phyloP scores from a whole-genome alignment of 2,113 vertebrate species.

The Gnathochromis pfefferi region DNA sequence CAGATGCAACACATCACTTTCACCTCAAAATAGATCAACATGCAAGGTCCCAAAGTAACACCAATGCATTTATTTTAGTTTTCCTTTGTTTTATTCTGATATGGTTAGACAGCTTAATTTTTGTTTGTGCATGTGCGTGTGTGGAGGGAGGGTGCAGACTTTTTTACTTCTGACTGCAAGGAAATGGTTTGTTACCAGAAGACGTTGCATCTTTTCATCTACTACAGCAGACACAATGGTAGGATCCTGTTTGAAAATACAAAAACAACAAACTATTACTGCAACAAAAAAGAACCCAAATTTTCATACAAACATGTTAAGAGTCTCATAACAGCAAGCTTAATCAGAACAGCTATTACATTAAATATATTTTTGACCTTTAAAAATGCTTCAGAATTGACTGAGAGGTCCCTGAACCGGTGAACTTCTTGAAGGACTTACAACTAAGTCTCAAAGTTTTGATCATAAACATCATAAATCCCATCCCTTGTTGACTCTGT shows the following conservation, averaged over 20 bases:
- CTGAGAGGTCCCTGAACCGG: not conserved
- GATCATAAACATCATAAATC: not conserved
- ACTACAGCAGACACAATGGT: slow-evolving; percentile 26
- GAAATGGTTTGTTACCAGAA: slow-evolving; percentile 26
- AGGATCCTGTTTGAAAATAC: slow-evolving; percentile 21
- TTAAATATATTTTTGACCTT: not conserved
- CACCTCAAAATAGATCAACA: not conserved
- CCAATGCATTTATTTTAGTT: not conserved
- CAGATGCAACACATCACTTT: not conserved
- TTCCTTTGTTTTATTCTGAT: not conserved
- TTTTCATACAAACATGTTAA: not conserved
- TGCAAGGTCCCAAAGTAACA: not conserved
- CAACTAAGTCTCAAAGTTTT: not conserved
- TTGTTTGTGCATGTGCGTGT: not conserved
- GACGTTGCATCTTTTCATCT: slow-evolving; percentile 19
- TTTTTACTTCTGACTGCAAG: not conserved
- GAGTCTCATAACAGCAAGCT: not conserved
- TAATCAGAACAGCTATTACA: not conserved
- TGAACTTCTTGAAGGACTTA: not conserved
- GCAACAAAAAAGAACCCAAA: not conserved
- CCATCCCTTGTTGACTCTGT: not conserved
- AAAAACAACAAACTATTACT: not conserved
- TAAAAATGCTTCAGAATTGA: not conserved
- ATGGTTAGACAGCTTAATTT: not conserved
- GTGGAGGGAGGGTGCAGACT: not conserved